Evolutionary conservation across 2,113 vertebrate species (phyloP).

Genomic region (Tupaia tana): DNA sequence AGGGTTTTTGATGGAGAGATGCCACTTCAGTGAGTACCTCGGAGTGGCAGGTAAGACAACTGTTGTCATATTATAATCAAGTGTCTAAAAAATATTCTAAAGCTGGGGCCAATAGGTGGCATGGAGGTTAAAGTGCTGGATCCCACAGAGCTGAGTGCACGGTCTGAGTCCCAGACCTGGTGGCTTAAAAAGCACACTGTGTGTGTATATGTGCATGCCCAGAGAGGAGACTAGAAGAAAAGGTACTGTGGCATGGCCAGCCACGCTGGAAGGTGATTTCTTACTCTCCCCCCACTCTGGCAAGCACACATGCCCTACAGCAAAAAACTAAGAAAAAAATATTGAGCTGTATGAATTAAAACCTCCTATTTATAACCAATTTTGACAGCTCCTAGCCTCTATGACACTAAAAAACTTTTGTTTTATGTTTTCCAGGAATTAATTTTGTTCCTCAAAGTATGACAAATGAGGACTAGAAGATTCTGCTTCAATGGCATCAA

Average conservation of each 20-base stretch:
- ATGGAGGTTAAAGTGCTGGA: too few species aligned
- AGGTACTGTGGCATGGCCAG: too few species aligned
- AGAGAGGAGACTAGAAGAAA: too few species aligned
- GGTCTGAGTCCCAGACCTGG: too few species aligned
- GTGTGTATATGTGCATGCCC: too few species aligned
- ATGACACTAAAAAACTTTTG: conserved; percentile 47
- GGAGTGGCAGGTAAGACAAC: background rate
- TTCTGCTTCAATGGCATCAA: conserved; percentile 16
- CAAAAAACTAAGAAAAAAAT: too few species aligned
- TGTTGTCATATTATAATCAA: background rate
- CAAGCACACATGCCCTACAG: too few species aligned
- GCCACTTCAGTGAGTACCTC: background rate
- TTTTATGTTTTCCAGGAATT: conserved; percentile 29
- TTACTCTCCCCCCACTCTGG: too few species aligned
- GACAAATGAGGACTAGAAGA: conserved; percentile 6
- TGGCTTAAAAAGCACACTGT: too few species aligned
- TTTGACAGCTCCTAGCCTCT: background rate
- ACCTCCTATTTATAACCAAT: conserved; percentile 15
- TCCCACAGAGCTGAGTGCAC: too few species aligned
- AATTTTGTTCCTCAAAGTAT: conserved; percentile 2
- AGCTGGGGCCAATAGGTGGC: background rate
- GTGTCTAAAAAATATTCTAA: conserved; percentile 36
- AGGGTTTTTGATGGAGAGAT: background rate
- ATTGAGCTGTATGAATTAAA: background rate
- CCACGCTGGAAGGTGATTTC: too few species aligned